A percentile compares a stretch with the other conserved stretches of the same genome.
phyloP scores from a whole-genome alignment of 64 coral and sea anemone genomes.

The Acropora tenuis region DNA sequence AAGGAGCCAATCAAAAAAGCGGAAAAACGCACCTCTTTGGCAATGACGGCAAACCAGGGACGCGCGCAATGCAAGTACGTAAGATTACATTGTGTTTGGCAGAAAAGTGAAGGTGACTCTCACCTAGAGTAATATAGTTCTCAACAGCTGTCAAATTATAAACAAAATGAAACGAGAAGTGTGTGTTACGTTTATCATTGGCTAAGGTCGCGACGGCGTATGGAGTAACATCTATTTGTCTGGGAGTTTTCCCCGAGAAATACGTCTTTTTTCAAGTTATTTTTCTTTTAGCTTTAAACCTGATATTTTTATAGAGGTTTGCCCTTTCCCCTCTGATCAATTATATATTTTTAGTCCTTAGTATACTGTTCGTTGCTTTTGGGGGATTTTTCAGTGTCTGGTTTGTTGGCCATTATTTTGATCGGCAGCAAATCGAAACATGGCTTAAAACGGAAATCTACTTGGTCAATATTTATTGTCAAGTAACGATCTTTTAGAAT shows the following conservation, averaged over 20 bases:
- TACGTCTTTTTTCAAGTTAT: no score
- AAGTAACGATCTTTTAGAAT: no score
- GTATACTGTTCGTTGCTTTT: background rate
- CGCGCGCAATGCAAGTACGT: slow-evolving; percentile 6
- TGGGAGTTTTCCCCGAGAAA: background rate
- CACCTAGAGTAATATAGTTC: background rate
- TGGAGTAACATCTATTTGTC: background rate
- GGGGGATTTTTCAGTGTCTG: no score
- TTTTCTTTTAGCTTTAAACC: no score
- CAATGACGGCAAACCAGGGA: background rate
- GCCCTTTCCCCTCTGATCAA: no score
- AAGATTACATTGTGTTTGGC: background rate
- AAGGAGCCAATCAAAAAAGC: slow-evolving; percentile 44
- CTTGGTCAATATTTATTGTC: no score
- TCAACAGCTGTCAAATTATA: background rate
- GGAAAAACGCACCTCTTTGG: background rate
- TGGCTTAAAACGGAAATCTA: no score
- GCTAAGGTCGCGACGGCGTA: background rate
- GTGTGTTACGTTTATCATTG: background rate
- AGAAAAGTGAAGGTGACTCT: background rate
- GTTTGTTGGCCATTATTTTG: background rate
- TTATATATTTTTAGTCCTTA: no score
- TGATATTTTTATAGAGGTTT: no score
- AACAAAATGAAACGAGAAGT: background rate
- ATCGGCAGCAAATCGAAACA: no score